phyloP scores from a whole-genome alignment of 2,797 vertebrate genomes.

The Clarias laeviceps region DNA sequence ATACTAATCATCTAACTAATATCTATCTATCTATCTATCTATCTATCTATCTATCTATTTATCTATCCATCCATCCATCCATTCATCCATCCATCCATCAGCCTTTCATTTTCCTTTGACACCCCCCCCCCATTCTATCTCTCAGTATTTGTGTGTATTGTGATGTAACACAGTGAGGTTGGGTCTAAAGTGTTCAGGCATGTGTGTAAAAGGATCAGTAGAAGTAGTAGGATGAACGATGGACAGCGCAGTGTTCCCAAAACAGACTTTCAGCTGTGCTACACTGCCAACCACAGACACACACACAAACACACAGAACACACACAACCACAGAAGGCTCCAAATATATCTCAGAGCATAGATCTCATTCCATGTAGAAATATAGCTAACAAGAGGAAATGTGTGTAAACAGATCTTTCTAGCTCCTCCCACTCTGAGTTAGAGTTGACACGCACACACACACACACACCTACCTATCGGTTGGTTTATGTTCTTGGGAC shows the following conservation, averaged over 20 bases:
- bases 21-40: background rate
- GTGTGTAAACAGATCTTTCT: constrained; percentile 36
- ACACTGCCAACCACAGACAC: constrained; percentile 29
- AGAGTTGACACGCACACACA: constrained; percentile 2
- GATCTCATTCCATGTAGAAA: constrained; percentile 49
- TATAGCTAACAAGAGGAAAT: constrained; percentile 34
- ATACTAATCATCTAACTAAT: no score
- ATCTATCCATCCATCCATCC: background rate
- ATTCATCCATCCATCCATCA: background rate
- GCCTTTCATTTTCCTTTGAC: no score
- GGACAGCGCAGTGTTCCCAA: constrained; percentile 69
- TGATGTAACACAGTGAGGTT: background rate
- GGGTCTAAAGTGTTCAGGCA: constrained; percentile 49
- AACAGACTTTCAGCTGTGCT: constrained; percentile 75
- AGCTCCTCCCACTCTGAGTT: constrained; percentile 24
- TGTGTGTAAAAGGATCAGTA: constrained; percentile 70
- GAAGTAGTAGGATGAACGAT: constrained; percentile 62
- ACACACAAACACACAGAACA: constrained; percentile 37
- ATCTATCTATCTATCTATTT: background rate
- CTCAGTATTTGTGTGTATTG: background rate
- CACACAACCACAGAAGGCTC: constrained; percentile 37
- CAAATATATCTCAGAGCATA: constrained; percentile 45
- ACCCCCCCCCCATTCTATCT: background rate
- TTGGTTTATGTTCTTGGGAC: background rate
- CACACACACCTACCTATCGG: background rate